These are phyloP conservation scores for Aegotheles bennettii DNA, from an alignment of 2,113 vertebrate species.

Conservation along the genomic window DNA sequence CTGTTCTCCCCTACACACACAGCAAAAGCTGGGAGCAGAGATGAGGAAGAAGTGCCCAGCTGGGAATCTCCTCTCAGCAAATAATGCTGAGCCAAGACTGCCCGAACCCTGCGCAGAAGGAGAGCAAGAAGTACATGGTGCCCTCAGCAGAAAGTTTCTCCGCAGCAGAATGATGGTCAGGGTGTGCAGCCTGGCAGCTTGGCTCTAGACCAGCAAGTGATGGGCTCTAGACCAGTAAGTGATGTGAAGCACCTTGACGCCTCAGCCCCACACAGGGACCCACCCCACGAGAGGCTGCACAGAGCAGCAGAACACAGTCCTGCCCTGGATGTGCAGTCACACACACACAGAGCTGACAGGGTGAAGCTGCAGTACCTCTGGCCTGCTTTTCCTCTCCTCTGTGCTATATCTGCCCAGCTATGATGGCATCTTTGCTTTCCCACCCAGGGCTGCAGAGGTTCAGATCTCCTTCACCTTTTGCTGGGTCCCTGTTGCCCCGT, in stretches of 20 bases:
- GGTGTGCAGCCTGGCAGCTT: neutral
- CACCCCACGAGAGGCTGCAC: too few species aligned
- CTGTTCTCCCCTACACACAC: neutral
- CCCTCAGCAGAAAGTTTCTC: neutral
- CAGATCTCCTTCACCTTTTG: neutral
- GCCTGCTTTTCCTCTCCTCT: neutral
- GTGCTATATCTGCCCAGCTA: neutral
- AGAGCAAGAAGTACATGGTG: neutral
- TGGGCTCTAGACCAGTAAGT: neutral
- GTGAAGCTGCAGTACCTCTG: neutral
- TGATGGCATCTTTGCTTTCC: neutral
- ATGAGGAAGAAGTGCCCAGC: neutral
- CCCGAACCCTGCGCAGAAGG: neutral
- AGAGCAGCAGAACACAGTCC: neutral
- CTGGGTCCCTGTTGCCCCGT: too few species aligned
- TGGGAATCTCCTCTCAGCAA: neutral
- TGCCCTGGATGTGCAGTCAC: neutral
- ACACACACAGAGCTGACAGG: fast-evolving
- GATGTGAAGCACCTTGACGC: neutral
- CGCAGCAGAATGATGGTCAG: neutral
- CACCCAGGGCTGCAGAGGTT: neutral
- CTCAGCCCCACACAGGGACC: neutral
- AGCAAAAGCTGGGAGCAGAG: neutral
- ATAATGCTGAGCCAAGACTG: neutral
- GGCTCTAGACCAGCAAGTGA: neutral